Evolutionary conservation across 2,888 invertebrate species (phyloP), one percentile per base, ranked within the genome.

Genomic region (Morpho helenor): DNA sequence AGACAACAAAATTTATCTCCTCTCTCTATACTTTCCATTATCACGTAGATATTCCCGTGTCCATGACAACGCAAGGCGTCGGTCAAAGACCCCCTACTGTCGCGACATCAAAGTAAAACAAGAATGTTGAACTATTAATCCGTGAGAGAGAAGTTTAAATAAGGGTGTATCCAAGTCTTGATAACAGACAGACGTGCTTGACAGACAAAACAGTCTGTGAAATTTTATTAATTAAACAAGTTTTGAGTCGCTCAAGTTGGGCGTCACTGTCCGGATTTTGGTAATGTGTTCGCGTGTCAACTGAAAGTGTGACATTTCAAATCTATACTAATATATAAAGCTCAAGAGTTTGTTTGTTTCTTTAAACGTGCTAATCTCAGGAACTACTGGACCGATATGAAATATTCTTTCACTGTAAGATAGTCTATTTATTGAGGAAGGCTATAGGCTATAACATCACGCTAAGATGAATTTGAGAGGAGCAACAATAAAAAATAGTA

Each of bases 31-130:
- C 56, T 52, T 56, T 60, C 60, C 58, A 54, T 40, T 47, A 59
- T 68, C 74, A 72, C 73, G 74, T 77, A 83, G 76, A 76, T 81
- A 81, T 76, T 63, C 63, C 68, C 76, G 84, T 88, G 76, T 76
- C 79, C 71, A 83, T 82, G 74, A 80, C 72, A 76, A 84, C 86
- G 70, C 71, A 79, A 74, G 78, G 81, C 80, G 79, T 80, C 82
- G 87, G 87, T 84, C 87, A 81, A 79, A 79, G 87, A 87, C 86
- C 89, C 80, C 77, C 69, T 31, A 5, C 61, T 74, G 81, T 79
- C 82, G 82, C 81, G 84, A 84, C 86, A 80, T 74, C 70, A 77
- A 79, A 80, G 78, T 76, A 76, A 79, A 84, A 82, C 79, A 82
- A 84, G 75, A 84, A 79, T 77, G 71, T 72, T 73, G 71, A 72